Evolutionary conservation across 2,888 invertebrate genomes (phyloP).

Genomic region (Caenorhabditis sulstoni): DNA sequence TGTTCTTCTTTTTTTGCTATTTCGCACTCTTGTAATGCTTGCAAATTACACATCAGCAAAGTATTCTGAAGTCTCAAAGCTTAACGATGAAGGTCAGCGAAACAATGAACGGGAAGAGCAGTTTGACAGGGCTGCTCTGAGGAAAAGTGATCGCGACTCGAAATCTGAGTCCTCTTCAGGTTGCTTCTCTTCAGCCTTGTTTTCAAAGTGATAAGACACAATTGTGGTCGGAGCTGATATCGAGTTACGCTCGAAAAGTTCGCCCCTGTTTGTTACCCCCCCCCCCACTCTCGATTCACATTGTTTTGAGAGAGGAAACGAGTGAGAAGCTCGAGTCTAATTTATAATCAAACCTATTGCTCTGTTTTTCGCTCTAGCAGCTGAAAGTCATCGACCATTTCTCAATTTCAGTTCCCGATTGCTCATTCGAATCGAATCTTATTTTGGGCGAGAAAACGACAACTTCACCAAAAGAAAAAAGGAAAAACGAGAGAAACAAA

Average conservation of each 20-base stretch:
- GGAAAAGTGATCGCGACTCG: too few species aligned
- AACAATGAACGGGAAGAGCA: conserved; percentile 1
- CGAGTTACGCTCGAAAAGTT: conserved; percentile 48
- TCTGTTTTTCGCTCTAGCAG: conserved; percentile 20
- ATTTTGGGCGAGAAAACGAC: too few species aligned
- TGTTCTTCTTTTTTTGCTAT: neutral
- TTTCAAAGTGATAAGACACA: conserved; percentile 52
- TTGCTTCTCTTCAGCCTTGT: conserved; percentile 12
- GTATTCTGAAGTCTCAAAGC: neutral
- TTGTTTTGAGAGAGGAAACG: conserved; percentile 38
- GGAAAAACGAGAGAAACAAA: neutral
- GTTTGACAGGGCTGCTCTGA: neutral
- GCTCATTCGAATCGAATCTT: too few species aligned
- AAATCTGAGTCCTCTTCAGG: neutral
- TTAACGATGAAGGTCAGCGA: conserved; percentile 5
- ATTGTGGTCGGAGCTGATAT: conserved; percentile 44
- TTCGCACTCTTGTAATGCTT: conserved; percentile 1
- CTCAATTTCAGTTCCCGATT: too few species aligned
- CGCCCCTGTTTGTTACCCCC: conserved; percentile 38
- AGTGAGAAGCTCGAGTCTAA: neutral
- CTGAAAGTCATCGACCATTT: conserved; percentile 15
- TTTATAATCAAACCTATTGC: conserved; percentile 5
- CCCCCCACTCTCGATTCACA: neutral
- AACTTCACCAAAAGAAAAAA: neutral
- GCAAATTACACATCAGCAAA: conserved; percentile 18